Evolutionary conservation across 1,140 invertebrate genomes (phyloP), one percentile per base, ranked within the genome.

Genomic region (Ceratosolen solmsi): DNA sequence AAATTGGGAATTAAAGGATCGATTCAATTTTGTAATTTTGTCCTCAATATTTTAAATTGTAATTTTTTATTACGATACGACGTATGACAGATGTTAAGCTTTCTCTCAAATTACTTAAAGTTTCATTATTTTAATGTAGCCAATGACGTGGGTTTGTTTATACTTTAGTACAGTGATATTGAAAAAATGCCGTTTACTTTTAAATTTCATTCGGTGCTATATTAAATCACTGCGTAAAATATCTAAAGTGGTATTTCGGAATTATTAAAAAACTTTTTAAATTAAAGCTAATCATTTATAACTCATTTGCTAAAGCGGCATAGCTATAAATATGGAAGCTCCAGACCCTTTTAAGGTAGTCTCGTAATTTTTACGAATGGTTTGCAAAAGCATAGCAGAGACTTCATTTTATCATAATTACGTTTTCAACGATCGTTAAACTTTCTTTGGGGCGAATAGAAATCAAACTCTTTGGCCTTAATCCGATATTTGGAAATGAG

Each of bases 401-500:
- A 2, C 33, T 68, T n/a, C n/a, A n/a, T n/a, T 68, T 68, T 38
- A 68, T 68, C 20, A 36, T 68, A 68, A 68, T n/a, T 8, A 68
- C 63, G 20, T 68, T 68, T 38, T 68, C 5, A 68, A 11, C 36
- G 20, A 38, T 68, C 20, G n/a, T 68, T 38, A 68, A 68, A 38
- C 30, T n/a, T 63, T 63, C 27, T 63, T 36, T 38, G 33, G 33
- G 36, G 5, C 36, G 7, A 46, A 49, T 46, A 8, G 38, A 56
- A 79, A 79, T 79, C 46, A 79, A 54, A 46, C 60, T 25, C 56
- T n/a, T 1, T 5, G 17, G 41, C 1, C 60, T 70, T 79, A 79
- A 73, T 80, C 25, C 38, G 41, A 80, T 80, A 72, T 79, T 79
- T 33, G 63, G 49, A 38, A 71, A 79, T 1, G 38, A 51, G 63